Evolutionary conservation across 2,797 vertebrate genomes (phyloP).

Genomic region (Dermochelys coriacea): DNA sequence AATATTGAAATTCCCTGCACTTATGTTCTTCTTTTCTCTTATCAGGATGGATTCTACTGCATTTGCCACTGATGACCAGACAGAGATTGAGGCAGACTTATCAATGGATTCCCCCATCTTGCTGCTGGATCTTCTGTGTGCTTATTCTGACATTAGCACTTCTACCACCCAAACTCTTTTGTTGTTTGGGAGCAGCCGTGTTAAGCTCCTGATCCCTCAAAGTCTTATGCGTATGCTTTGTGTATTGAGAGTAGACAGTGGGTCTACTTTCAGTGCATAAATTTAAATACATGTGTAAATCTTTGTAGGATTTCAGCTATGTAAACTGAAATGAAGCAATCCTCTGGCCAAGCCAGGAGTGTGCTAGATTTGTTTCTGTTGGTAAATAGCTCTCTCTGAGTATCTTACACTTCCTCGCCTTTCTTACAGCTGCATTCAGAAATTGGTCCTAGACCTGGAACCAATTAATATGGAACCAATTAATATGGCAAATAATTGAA

Average conservation of each 20-base stretch:
- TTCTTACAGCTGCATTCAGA: background rate
- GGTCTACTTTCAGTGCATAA: too few species aligned
- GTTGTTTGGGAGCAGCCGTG: background rate
- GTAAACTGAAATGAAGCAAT: background rate
- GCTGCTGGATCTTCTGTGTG: accelerated
- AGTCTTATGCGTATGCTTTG: too few species aligned
- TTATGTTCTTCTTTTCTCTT: background rate
- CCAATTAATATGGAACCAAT: background rate
- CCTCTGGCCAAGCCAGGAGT: background rate
- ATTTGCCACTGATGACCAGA: background rate
- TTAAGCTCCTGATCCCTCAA: accelerated
- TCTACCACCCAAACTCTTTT: background rate
- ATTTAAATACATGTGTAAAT: background rate
- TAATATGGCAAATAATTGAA: background rate
- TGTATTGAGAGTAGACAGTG: too few species aligned
- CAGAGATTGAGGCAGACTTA: background rate
- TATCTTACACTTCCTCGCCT: too few species aligned
- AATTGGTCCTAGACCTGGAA: background rate
- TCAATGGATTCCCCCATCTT: accelerated
- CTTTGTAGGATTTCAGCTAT: background rate
- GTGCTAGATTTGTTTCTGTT: background rate
- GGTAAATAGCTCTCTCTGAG: background rate
- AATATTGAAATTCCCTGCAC: background rate
- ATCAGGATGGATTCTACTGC: background rate
- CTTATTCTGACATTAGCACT: background rate